Percentiles rank a stretch among this genome's conserved stretches.
Evolutionary conservation across 23 tunicate species (phyloP).

Genomic region (Clavelina lepadiformis): DNA sequence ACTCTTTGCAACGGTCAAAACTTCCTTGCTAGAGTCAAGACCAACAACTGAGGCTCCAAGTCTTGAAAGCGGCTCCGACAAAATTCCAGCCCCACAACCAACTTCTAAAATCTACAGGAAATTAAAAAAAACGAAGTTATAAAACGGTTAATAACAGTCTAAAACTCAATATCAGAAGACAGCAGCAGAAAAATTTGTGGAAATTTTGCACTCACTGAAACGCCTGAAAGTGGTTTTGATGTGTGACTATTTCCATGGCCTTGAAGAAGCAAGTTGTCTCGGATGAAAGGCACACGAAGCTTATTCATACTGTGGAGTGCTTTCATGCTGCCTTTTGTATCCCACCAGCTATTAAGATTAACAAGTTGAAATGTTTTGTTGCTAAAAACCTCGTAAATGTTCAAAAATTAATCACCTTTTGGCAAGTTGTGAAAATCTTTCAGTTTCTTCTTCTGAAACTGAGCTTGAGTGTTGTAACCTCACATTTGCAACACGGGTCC

Average conservation of each 20-base stretch:
- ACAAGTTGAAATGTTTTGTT: too few relatives aligned
- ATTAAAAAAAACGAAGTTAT: not conserved
- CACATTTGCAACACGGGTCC: too few relatives aligned
- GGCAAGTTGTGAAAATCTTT: slow-evolving; percentile 38
- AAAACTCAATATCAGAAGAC: too few relatives aligned
- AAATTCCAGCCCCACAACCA: slow-evolving; percentile 98
- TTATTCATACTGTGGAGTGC: slow-evolving; percentile 84
- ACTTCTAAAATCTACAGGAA: slow-evolving; percentile 69
- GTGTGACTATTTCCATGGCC: slow-evolving; percentile 38
- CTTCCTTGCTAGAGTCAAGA: slow-evolving; percentile 61
- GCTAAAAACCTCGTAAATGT: too few relatives aligned
- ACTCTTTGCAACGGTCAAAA: slow-evolving; percentile 46
- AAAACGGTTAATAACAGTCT: too few relatives aligned
- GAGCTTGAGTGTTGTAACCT: too few relatives aligned
- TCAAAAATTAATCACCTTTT: not conserved
- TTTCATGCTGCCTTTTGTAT: slow-evolving; percentile 54
- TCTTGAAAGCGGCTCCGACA: slow-evolving; percentile 85
- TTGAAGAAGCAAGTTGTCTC: slow-evolving; percentile 70
- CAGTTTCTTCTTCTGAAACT: slow-evolving; percentile 25
- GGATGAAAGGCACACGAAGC: slow-evolving; percentile 85
- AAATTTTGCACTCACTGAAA: slow-evolving; percentile 19
- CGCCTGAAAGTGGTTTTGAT: slow-evolving; percentile 54
- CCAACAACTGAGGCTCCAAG: slow-evolving; percentile 91
- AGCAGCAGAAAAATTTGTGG: not conserved
- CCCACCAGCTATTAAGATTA: slow-evolving; percentile 94